Percentiles rank a stretch among this genome's conserved stretches.
Evolutionary conservation across 2,797 vertebrate species (phyloP).

Genomic region (Sciurus vulgaris): DNA sequence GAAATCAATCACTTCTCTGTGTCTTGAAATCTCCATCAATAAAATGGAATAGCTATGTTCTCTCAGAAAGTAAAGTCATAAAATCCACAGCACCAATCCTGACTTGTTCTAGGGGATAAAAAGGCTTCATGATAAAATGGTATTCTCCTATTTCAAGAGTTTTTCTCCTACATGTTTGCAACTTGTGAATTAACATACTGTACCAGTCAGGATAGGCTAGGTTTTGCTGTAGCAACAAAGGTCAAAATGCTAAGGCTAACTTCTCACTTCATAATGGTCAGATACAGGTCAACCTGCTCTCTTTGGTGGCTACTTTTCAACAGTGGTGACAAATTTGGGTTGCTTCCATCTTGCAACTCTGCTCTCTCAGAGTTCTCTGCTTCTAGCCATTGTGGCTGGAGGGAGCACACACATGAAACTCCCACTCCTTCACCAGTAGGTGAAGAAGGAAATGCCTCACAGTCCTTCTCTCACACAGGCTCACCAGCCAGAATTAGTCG

Average conservation of each 20-base stretch:
- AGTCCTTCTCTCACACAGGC: not conserved
- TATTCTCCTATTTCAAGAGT: not conserved
- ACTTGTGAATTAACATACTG: not conserved
- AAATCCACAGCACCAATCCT: not conserved
- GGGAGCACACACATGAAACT: fast-evolving
- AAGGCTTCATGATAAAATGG: not conserved
- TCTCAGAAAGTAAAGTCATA: not conserved
- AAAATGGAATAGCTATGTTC: not conserved
- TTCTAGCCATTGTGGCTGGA: not conserved
- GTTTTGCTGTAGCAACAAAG: not conserved
- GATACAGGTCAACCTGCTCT: not conserved
- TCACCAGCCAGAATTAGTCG: not conserved
- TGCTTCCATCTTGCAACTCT: not conserved
- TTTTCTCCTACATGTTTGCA: not conserved
- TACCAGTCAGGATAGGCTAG: not conserved
- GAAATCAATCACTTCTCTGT: not conserved
- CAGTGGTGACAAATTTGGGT: not conserved
- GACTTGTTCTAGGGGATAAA: not conserved
- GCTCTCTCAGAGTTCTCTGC: not conserved
- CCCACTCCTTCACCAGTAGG: fast-evolving
- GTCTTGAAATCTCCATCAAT: not conserved
- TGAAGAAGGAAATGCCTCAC: not conserved
- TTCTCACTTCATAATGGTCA: not conserved
- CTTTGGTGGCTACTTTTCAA: not conserved
- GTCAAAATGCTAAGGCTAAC: not conserved